Percentiles rank a stretch among this genome's conserved stretches.
Conservation (phyloP, 2,888 invertebrate genomes). For the Carabus problematicus region DNA sequence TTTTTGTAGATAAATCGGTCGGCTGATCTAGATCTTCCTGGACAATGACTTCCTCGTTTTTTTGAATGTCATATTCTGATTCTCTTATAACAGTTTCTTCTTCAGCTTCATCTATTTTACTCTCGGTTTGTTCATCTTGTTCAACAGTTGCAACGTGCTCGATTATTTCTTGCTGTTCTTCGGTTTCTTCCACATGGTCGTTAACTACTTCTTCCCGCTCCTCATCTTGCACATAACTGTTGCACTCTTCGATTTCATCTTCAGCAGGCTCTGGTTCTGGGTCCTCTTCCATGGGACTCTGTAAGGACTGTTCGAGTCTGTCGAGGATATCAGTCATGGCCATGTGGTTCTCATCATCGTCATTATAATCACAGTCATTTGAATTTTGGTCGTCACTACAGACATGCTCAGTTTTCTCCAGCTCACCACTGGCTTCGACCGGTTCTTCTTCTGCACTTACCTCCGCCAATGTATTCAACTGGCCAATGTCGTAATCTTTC, state of each 20-base stretch:
- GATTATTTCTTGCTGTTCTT: slow-evolving; percentile 5
- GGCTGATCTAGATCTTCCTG: slow-evolving; percentile 38
- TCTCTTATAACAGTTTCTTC: slow-evolving; percentile 43
- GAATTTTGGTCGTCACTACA: slow-evolving; percentile 46
- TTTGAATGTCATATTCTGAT: slow-evolving; percentile 18
- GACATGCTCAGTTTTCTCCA: slow-evolving; percentile 39
- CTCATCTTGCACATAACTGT: slow-evolving; percentile 17
- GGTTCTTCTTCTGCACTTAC: slow-evolving; percentile 15
- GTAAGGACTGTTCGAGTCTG: slow-evolving; percentile 68
- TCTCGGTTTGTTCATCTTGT: neutral
- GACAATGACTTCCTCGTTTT: neutral
- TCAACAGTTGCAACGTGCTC: neutral
- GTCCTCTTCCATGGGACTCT: slow-evolving; percentile 54
- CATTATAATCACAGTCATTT: slow-evolving; percentile 58
- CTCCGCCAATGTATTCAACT: slow-evolving; percentile 34
- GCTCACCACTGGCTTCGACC: slow-evolving; percentile 3
- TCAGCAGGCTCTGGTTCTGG: slow-evolving; percentile 45
- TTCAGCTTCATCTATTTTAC: neutral
- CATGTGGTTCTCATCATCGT: slow-evolving; percentile 58
- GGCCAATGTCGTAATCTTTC: slow-evolving; percentile 41
- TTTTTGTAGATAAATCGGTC: slow-evolving; percentile 31
- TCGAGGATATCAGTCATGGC: slow-evolving; percentile 68
- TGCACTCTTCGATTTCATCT: slow-evolving; percentile 36
- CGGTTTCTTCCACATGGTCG: slow-evolving; percentile 1
- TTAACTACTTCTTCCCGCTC: slow-evolving; percentile 10